Evolutionary conservation across 2,797 vertebrate genomes (phyloP).

Genomic region (Staurois parvus): DNA sequence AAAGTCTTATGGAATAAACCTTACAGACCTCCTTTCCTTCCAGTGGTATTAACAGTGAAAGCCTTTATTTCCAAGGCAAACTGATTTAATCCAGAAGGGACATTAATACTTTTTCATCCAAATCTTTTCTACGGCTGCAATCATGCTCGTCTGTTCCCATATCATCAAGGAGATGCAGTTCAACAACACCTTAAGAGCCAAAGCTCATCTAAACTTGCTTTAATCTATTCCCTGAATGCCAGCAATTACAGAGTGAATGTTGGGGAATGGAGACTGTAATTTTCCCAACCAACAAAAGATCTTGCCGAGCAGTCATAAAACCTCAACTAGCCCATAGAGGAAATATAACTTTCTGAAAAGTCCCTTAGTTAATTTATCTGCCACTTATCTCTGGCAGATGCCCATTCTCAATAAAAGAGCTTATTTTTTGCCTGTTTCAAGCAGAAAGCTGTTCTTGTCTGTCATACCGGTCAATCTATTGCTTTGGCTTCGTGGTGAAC

Average conservation of each 20-base stretch:
- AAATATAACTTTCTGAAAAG: slow-evolving; percentile 52
- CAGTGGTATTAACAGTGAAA: too few relatives aligned
- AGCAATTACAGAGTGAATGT: slow-evolving; percentile 38
- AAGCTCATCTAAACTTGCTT: slow-evolving; percentile 4
- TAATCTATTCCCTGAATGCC: slow-evolving; percentile 21
- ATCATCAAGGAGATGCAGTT: not conserved
- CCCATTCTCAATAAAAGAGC: slow-evolving; percentile 56
- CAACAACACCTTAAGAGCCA: not conserved
- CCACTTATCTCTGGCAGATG: slow-evolving; percentile 57
- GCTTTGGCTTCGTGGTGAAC: slow-evolving; percentile 61
- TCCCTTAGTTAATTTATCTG: slow-evolving; percentile 55
- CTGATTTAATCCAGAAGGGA: too few relatives aligned
- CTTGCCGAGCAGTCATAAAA: slow-evolving; percentile 33
- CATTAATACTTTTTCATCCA: not conserved
- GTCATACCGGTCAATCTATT: slow-evolving; percentile 61
- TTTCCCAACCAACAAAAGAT: slow-evolving; percentile 54
- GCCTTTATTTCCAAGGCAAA: too few relatives aligned
- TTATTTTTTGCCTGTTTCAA: slow-evolving; percentile 41
- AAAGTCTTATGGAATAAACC: too few relatives aligned
- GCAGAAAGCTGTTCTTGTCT: slow-evolving; percentile 48
- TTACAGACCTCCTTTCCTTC: too few relatives aligned
- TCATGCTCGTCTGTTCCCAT: not conserved
- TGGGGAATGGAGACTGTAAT: slow-evolving; percentile 28
- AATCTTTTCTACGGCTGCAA: not conserved
- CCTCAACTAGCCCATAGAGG: slow-evolving; percentile 47